Conservation (phyloP, 2,113 vertebrate species). For the Lota lota region DNA sequence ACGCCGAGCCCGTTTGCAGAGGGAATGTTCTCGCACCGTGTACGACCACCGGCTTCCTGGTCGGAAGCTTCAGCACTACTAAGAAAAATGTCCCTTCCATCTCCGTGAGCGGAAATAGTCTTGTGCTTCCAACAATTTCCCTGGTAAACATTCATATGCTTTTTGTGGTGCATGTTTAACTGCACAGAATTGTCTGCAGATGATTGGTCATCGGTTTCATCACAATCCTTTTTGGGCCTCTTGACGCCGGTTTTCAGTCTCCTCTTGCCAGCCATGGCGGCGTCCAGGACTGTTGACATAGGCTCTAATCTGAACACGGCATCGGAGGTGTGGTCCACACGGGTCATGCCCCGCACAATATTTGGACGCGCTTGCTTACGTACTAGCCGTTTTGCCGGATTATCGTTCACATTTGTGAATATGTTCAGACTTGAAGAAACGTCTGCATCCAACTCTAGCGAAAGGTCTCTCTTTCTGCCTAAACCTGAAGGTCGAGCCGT, state of each 20-base stretch:
- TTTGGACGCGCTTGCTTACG: not conserved
- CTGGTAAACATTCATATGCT: not conserved
- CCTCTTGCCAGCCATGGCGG: not conserved
- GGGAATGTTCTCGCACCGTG: not conserved
- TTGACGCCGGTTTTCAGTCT: conserved; percentile 17
- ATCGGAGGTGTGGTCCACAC: conserved; percentile 15
- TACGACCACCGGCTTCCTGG: too few relatives aligned
- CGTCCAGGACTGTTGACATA: not conserved
- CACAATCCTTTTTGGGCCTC: conserved; percentile 29
- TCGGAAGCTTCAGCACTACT: too few relatives aligned
- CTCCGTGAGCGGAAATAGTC: not conserved
- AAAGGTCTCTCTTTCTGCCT: not conserved
- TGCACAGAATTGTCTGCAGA: not conserved
- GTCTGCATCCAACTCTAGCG: not conserved
- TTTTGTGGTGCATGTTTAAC: not conserved
- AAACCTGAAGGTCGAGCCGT: too few relatives aligned
- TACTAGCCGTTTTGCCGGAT: conserved; percentile 31
- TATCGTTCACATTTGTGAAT: conserved; percentile 16
- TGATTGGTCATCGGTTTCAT: not conserved
- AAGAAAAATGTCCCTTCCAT: too few relatives aligned
- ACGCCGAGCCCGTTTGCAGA: too few relatives aligned
- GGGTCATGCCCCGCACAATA: not conserved
- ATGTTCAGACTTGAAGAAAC: conserved; percentile 6
- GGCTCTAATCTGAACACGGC: not conserved
- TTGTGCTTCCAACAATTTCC: not conserved